Evolutionary conservation across 2,113 vertebrate genomes (phyloP).

Genomic region (Uria lomvia): DNA sequence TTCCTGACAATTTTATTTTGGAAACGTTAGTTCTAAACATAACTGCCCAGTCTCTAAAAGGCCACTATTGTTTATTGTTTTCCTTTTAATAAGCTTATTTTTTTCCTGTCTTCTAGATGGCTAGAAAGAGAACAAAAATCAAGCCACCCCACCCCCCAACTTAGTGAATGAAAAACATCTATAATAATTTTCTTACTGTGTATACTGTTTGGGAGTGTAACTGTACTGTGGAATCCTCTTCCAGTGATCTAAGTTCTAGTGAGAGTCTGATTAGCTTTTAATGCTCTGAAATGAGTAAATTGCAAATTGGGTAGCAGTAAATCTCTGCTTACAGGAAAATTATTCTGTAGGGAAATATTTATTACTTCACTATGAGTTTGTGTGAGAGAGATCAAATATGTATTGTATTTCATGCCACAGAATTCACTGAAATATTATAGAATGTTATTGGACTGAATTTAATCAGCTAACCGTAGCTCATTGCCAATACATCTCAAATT

Average conservation of each 20-base stretch:
- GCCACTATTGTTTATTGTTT: constrained; percentile 62
- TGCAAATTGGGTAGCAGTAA: constrained; percentile 6
- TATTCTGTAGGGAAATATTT: constrained; percentile 24
- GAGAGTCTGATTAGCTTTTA: not conserved
- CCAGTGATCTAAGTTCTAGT: not conserved
- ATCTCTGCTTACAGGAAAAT: constrained; percentile 15
- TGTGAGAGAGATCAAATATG: constrained; percentile 15
- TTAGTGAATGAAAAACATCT: not conserved
- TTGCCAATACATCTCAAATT: not conserved
- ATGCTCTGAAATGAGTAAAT: constrained; percentile 1
- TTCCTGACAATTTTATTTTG: constrained; percentile 70
- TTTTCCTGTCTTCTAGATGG: constrained; percentile 23
- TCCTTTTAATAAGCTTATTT: constrained; percentile 38
- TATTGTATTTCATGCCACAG: not conserved
- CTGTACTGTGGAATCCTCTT: not conserved
- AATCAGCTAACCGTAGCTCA: not conserved
- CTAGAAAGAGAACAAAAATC: constrained; percentile 2
- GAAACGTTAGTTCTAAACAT: constrained; percentile 53
- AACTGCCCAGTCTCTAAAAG: constrained; percentile 31
- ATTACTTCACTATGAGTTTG: not conserved
- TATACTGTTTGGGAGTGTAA: not conserved
- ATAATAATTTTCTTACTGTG: not conserved
- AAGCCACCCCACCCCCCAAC: not conserved
- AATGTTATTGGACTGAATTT: not conserved
- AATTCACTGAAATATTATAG: not conserved